These are phyloP conservation scores for Centropus unirufus DNA, from an alignment of 2,113 vertebrate species.

Conservation along the genomic window DNA sequence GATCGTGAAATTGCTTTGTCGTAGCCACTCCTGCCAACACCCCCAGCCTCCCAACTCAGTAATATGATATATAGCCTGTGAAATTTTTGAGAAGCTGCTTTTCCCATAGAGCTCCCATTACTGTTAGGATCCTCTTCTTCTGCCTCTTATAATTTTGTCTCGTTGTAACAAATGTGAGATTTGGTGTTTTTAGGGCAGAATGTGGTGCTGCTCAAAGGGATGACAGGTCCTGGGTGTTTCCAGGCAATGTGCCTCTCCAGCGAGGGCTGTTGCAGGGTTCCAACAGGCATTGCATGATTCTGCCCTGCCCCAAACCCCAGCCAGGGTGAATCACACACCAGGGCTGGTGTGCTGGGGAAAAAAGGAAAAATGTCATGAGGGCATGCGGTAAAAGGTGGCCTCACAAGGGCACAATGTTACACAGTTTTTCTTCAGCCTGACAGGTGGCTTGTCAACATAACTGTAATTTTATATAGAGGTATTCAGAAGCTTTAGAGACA, in stretches of 20 bases:
- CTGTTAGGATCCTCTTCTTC: neutral
- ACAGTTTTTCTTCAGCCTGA: slow-evolving; percentile 68
- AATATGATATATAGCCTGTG: neutral
- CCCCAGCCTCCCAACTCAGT: neutral
- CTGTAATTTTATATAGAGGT: slow-evolving; percentile 81
- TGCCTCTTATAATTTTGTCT: neutral
- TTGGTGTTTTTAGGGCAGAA: rapidly evolving
- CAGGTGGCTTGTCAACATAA: slow-evolving; percentile 80
- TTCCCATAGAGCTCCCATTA: neutral
- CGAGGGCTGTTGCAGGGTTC: neutral
- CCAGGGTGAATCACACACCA: neutral
- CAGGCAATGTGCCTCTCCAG: neutral
- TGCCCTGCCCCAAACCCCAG: neutral
- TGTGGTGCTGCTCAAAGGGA: rapidly evolving
- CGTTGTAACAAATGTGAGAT: rapidly evolving
- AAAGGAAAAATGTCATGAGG: slow-evolving; percentile 14
- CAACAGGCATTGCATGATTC: neutral
- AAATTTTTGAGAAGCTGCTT: neutral
- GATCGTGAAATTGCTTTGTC: neutral
- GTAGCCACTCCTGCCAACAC: neutral
- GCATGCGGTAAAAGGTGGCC: slow-evolving; percentile 40
- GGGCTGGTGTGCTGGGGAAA: neutral
- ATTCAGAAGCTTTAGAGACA: slow-evolving; percentile 74
- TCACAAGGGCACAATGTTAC: slow-evolving; percentile 62
- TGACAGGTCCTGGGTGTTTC: rapidly evolving